A percentile compares a stretch with the other conserved stretches of the same genome.
These are phyloP conservation scores for Lophius americanus DNA, from an alignment of 2,797 vertebrate genomes.

Conservation along the genomic window DNA sequence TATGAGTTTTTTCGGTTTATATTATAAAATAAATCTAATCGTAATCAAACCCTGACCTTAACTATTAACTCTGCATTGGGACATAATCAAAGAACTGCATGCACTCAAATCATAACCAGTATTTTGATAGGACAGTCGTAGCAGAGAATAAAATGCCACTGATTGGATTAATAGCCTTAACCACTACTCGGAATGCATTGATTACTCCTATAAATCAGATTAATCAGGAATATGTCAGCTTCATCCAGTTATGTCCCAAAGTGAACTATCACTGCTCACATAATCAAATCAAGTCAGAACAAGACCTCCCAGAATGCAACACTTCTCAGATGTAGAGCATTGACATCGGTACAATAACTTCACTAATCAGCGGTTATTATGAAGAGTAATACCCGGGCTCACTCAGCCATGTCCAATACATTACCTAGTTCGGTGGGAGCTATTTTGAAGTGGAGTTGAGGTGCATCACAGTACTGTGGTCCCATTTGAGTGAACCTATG, in stretches of 20 bases:
- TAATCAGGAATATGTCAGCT: slow-evolving; percentile 53
- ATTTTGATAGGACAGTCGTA: slow-evolving; percentile 54
- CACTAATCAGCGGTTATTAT: slow-evolving; percentile 63
- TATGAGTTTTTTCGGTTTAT: slow-evolving; percentile 3
- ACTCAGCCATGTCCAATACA: slow-evolving; percentile 47
- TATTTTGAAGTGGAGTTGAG: slow-evolving; percentile 28
- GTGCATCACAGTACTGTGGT: slow-evolving; percentile 24
- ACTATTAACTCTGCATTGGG: slow-evolving; percentile 15
- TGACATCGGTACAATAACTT: slow-evolving; percentile 59
- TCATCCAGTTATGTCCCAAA: slow-evolving; percentile 41
- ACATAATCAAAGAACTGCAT: slow-evolving; percentile 32
- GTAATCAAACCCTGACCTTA: slow-evolving; percentile 40
- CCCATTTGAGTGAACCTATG: slow-evolving; percentile 16
- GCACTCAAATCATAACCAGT: slow-evolving; percentile 17
- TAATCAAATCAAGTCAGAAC: slow-evolving; percentile 42
- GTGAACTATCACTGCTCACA: slow-evolving; percentile 53
- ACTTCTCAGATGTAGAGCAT: slow-evolving; percentile 46
- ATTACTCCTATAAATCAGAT: slow-evolving; percentile 71
- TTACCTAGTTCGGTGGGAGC: slow-evolving; percentile 53
- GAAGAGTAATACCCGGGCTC: slow-evolving; percentile 45
- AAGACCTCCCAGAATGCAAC: slow-evolving; percentile 65
- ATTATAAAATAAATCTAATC: slow-evolving; percentile 15
- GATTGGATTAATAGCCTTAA: slow-evolving; percentile 60
- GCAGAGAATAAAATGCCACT: slow-evolving; percentile 44
- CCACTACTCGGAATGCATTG: slow-evolving; percentile 46